A percentile compares a stretch with the other conserved stretches of the same genome.
phyloP scores from a whole-genome alignment of 2,113 vertebrate species.

The Mustela nigripes region DNA sequence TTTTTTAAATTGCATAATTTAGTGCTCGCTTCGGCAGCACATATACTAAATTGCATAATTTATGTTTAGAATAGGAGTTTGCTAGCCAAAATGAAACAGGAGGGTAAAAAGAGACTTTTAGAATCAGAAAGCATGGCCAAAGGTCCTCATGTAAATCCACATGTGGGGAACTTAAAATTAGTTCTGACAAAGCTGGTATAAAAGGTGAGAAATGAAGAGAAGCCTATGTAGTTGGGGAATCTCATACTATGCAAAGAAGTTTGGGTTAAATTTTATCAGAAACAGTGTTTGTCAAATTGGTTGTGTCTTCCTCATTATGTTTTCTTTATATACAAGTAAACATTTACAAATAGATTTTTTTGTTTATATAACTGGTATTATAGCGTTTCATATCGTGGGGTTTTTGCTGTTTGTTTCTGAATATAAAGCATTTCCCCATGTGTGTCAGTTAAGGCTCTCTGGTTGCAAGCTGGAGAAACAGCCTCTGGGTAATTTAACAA shows the following conservation, averaged over 20 bases:
- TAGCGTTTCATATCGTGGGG: background rate
- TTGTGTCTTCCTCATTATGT: background rate
- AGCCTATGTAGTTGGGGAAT: background rate
- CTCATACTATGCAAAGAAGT: background rate
- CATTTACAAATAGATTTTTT: background rate
- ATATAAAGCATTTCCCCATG: background rate
- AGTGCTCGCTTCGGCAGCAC: background rate
- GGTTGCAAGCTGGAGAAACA: conserved; percentile 2
- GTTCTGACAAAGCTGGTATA: background rate
- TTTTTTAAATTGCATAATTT: conserved; percentile 33
- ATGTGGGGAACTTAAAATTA: background rate
- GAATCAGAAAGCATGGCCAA: background rate
- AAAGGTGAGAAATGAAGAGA: background rate
- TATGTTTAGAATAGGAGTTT: background rate
- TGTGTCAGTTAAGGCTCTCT: background rate
- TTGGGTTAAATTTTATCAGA: background rate
- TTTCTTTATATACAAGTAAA: background rate
- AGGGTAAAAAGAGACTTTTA: background rate
- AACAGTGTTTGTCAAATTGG: background rate
- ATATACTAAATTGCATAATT: background rate
- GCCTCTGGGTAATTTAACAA: conserved; percentile 11
- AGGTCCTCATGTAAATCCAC: background rate
- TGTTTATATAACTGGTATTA: conserved; percentile 16
- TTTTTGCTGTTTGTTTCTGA: background rate
- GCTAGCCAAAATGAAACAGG: background rate